These are phyloP conservation scores for Schizaphis graminum DNA, from an alignment of 2,888 invertebrate genomes.

Conservation along the genomic window DNA sequence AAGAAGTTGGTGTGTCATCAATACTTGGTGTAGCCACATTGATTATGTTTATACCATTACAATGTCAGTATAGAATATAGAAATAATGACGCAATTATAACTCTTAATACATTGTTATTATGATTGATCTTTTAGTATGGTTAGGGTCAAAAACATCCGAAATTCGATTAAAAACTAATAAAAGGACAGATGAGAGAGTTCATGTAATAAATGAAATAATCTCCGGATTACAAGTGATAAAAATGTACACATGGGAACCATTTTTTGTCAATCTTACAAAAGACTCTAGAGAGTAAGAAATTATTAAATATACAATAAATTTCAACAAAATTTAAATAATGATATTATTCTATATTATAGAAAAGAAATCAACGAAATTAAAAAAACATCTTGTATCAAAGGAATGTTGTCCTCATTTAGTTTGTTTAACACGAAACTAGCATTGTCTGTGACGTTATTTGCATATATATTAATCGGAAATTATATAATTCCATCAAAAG, in stretches of 20 bases:
- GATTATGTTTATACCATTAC: slow-evolving; percentile 81
- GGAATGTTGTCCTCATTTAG: slow-evolving; percentile 73
- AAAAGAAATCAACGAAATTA: too few species aligned
- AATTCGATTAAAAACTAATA: too few species aligned
- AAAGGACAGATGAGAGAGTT: too few species aligned
- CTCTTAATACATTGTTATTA: too few species aligned
- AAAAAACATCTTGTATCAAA: too few species aligned
- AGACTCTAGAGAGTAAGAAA: slow-evolving; percentile 69
- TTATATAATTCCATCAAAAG: slow-evolving; percentile 76
- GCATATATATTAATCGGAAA: slow-evolving; percentile 79
- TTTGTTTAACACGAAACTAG: slow-evolving; percentile 84
- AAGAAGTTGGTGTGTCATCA: slow-evolving; percentile 78
- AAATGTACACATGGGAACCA: slow-evolving; percentile 93
- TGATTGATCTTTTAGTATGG: too few species aligned
- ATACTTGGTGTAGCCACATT: slow-evolving; percentile 80
- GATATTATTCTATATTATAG: too few species aligned
- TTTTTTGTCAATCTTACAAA: slow-evolving; percentile 83
- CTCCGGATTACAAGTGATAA: slow-evolving; percentile 87
- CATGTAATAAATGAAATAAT: slow-evolving; percentile 81
- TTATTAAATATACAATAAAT: neutral
- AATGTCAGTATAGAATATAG: slow-evolving; percentile 74
- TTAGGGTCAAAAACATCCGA: too few species aligned
- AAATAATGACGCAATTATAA: too few species aligned
- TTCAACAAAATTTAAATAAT: too few species aligned
- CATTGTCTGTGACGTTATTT: slow-evolving; percentile 82